These are phyloP conservation scores for Rhaphigaster nebulosa DNA, from an alignment of 2,888 invertebrate species.

Conservation along the genomic window DNA sequence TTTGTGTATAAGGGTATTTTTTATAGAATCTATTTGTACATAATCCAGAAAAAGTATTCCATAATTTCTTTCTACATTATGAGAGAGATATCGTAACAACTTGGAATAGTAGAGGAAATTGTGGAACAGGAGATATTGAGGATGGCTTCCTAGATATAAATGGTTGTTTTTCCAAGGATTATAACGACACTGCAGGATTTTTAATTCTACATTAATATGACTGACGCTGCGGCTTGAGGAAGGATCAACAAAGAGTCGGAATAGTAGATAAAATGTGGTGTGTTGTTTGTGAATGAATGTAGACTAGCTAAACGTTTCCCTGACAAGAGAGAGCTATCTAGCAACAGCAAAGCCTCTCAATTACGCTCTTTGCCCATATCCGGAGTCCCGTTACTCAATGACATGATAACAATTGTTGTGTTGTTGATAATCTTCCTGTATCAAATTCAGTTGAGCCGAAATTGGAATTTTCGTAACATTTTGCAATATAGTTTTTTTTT, in stretches of 20 bases:
- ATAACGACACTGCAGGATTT: background rate
- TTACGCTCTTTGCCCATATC: background rate
- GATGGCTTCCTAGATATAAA: background rate
- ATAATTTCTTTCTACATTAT: background rate
- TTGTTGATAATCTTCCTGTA: background rate
- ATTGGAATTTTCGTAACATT: background rate
- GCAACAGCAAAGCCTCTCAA: background rate
- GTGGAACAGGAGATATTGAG: background rate
- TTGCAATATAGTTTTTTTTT: background rate
- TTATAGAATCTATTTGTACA: background rate
- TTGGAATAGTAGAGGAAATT: background rate
- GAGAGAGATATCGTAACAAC: background rate
- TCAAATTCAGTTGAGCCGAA: background rate
- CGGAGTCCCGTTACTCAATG: background rate
- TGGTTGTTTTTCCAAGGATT: background rate
- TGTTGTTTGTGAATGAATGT: background rate
- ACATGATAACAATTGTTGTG: background rate
- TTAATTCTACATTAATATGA: background rate
- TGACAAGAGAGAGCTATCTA: conserved; percentile 9
- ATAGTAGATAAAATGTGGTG: background rate
- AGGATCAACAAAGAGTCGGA: background rate
- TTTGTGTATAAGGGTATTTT: background rate
- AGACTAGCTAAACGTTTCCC: background rate
- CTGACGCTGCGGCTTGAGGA: background rate
- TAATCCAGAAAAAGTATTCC: background rate